These are phyloP conservation scores for Drosophila willistoni DNA, from an alignment of 1,140 invertebrate species.

Conservation along the genomic window DNA sequence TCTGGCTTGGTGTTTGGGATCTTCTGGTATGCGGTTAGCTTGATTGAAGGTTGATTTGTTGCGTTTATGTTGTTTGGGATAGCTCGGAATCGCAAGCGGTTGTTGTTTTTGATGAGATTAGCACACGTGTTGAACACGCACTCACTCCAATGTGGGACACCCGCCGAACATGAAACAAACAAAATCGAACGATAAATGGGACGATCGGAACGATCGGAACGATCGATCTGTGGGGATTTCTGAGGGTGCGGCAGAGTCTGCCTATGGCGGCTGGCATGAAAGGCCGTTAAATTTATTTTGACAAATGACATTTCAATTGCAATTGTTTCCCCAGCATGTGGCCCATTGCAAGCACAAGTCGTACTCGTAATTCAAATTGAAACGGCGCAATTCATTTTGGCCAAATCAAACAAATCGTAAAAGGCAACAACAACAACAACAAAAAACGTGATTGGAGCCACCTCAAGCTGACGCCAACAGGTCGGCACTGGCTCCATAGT, in stretches of 20 bases:
- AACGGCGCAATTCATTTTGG: constrained; percentile 78
- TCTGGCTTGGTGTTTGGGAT: background rate
- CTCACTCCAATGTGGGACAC: constrained; percentile 37
- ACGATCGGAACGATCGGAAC: constrained; percentile 21
- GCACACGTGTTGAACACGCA: constrained; percentile 83
- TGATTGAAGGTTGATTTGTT: constrained; percentile 83
- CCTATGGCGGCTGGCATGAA: constrained; percentile 59
- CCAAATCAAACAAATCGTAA: constrained; percentile 81
- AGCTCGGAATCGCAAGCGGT: constrained; percentile 30
- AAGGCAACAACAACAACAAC: constrained; percentile 69
- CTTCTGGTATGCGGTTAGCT: constrained; percentile 44
- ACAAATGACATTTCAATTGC: constrained; percentile 83
- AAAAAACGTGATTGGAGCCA: constrained; percentile 77
- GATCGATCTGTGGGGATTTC: constrained; percentile 11
- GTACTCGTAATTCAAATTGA: constrained; percentile 72
- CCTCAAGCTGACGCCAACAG: constrained; percentile 69
- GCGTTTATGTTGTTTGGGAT: constrained; percentile 51
- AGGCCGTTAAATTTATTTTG: constrained; percentile 82
- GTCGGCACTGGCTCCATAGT: constrained; percentile 38
- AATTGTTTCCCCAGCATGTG: constrained; percentile 69
- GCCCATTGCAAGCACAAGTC: constrained; percentile 27
- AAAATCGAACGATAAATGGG: constrained; percentile 6
- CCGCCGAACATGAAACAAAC: background rate
- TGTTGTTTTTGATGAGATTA: constrained; percentile 76
- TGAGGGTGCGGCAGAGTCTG: constrained; percentile 30